Evolutionary conservation across 2,113 vertebrate genomes (phyloP), one percentile per base, ranked within the genome.

Genomic region (Myotis yumanensis): DNA sequence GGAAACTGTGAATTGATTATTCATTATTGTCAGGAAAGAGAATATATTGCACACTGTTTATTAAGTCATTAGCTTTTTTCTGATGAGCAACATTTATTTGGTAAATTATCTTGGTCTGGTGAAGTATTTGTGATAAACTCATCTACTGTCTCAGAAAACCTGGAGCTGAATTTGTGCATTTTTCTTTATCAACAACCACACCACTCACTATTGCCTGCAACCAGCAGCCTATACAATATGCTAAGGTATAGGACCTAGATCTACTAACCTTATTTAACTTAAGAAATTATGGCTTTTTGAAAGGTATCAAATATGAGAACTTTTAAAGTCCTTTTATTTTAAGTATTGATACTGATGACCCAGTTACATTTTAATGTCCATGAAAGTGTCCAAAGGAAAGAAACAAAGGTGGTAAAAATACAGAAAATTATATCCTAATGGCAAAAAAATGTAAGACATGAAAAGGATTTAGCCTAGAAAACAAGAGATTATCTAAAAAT

Each of bases 241-340:
- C 3, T 37, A 40, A 87, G 23, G 17, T 16, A 12, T 7, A 77
- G 1, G 1, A 8, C 54, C 5, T 48, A 35, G 30, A 5, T 46
- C 18, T 7, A 12, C 22, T 86, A 6, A 12, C 1, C 1, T 62
- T 43, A 15, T 4, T 9, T 35, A 86, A 46, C 32, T 82, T 32
- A 86, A 40, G 32, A 71, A 64, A 59, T 30, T 71, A 66, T 12
- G 28, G 20, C 17, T 37, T 48, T 48, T 82, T 43, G 11, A 71
- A 91, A 84, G 14, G 11, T 80, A 46, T 35, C 35, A 83, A 30
- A 35, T 37, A 4, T 57, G 22, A 89, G 54, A 86, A 79, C 17
- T 83, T 93, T 40, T 73, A 11, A 89, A 22, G 7, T 59, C 17
- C 20, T 90, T 96, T 51, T 66, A 28, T 77, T 62, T 93, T 93